Evolutionary conservation across 2,888 invertebrate species (phyloP).

Genomic region (Homarus gammarus): DNA sequence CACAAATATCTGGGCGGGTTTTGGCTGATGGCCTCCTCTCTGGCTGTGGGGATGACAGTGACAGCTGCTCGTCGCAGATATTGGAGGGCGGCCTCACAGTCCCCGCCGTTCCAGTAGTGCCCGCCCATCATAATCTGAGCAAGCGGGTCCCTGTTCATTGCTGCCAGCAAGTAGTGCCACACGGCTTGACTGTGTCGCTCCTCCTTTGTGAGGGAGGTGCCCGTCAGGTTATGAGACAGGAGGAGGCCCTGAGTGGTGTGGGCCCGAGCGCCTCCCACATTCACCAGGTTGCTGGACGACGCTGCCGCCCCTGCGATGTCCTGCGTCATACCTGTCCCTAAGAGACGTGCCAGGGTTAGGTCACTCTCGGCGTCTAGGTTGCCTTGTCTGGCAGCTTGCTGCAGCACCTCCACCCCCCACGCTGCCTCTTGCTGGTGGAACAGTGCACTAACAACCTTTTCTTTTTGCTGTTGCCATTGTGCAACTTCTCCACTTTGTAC

Average conservation of each 20-base stretch:
- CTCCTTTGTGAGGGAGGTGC: conserved; percentile 6
- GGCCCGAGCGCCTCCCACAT: conserved; percentile 36
- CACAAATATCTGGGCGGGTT: conserved; percentile 41
- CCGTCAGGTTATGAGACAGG: conserved; percentile 50
- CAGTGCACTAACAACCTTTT: conserved; percentile 10
- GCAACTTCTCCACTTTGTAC: conserved; percentile 6
- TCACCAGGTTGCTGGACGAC: conserved; percentile 16
- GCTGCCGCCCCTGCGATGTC: conserved; percentile 36
- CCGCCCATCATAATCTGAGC: conserved; percentile 64
- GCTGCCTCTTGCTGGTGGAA: conserved; percentile 26
- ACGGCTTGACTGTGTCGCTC: conserved; percentile 42
- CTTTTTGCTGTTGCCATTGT: conserved; percentile 29
- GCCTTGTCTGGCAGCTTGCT: conserved; percentile 34
- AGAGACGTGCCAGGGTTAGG: conserved; percentile 38
- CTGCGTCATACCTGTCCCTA: conserved; percentile 44
- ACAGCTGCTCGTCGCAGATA: conserved; percentile 47
- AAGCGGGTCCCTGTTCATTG: conserved; percentile 58
- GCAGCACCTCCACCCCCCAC: conserved; percentile 21
- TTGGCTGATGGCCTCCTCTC: conserved; percentile 31
- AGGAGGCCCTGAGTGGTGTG: conserved; percentile 48
- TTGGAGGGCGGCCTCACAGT: conserved; percentile 55
- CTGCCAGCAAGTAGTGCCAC: conserved; percentile 46
- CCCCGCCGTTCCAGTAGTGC: conserved; percentile 27
- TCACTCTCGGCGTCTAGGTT: conserved; percentile 42
- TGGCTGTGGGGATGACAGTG: conserved; percentile 16